Evolutionary conservation across 2,113 vertebrate genomes (phyloP).

Genomic region (Xiphorhynchus elegans): DNA sequence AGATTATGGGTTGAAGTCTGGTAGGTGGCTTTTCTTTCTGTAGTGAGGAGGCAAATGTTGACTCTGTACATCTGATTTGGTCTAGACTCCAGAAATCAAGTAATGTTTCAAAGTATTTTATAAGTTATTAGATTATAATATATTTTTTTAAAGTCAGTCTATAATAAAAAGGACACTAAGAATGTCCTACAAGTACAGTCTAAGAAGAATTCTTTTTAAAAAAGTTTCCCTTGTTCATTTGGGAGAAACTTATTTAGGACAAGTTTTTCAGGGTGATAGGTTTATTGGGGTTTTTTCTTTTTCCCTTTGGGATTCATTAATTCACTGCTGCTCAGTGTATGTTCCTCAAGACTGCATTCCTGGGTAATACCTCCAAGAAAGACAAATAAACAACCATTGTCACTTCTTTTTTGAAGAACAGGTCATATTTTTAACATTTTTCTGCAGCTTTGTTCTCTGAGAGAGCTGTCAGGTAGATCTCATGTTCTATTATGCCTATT

Average conservation of each 20-base stretch:
- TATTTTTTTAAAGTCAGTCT: not conserved
- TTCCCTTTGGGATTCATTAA: conserved; percentile 12
- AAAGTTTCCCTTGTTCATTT: not conserved
- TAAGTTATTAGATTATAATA: not conserved
- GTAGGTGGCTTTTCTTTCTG: not conserved
- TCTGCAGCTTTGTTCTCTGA: not conserved
- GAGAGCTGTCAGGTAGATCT: not conserved
- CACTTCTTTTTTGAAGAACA: not conserved
- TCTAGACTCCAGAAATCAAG: not conserved
- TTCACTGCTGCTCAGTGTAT: not conserved
- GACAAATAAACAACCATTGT: not conserved
- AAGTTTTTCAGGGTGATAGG: not conserved
- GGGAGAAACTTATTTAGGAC: not conserved
- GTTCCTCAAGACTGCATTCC: not conserved
- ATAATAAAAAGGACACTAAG: not conserved
- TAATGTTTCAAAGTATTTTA: not conserved
- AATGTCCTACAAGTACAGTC: not conserved
- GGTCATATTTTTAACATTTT: not conserved
- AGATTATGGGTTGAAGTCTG: not conserved
- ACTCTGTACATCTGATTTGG: not conserved
- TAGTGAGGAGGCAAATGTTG: not conserved
- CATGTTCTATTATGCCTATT: not conserved
- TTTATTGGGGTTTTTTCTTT: not conserved
- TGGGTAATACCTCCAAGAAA: not conserved
- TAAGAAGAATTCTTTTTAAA: not conserved